phyloP scores from a whole-genome alignment of 2,888 invertebrate genomes.

The Volucella inflata region DNA sequence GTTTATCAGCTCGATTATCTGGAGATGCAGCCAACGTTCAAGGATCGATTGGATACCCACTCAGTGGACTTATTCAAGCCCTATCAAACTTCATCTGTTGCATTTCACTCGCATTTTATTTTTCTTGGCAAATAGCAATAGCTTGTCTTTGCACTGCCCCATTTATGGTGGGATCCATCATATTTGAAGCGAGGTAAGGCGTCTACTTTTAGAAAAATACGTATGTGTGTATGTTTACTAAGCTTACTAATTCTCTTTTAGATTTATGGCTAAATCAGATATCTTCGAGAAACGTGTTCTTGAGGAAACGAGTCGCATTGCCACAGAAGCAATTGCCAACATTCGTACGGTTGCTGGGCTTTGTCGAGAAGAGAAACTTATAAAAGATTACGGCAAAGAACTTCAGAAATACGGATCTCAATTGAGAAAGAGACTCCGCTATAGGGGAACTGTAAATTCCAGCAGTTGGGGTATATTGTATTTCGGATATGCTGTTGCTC shows the following conservation, averaged over 20 bases:
- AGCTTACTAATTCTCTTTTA: constrained; percentile 31
- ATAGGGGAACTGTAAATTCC: constrained; percentile 88
- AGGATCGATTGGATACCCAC: constrained; percentile 88
- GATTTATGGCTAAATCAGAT: constrained; percentile 86
- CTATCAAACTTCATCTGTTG: constrained; percentile 87
- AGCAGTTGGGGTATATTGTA: constrained; percentile 89
- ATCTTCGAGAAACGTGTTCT: constrained; percentile 86
- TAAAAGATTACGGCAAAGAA: constrained; percentile 85
- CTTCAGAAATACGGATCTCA: constrained; percentile 84
- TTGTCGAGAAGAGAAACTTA: constrained; percentile 85
- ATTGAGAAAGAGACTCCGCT: constrained; percentile 85
- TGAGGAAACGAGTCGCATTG: constrained; percentile 88
- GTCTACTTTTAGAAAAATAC: no score
- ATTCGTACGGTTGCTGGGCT: no score
- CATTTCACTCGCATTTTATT: constrained; percentile 87
- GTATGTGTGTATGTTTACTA: background rate
- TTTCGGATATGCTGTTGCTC: constrained; percentile 88
- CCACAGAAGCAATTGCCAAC: constrained; percentile 89
- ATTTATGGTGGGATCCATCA: constrained; percentile 86
- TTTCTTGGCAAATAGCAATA: constrained; percentile 88
- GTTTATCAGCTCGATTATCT: constrained; percentile 87
- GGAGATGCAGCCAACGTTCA: constrained; percentile 90
- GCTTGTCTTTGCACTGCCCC: constrained; percentile 88
- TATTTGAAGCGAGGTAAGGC: no score
- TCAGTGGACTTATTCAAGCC: constrained; percentile 89